Evolutionary conservation across 30 jellyfish, hydroid and myxozoan species (phyloP), one percentile per base, ranked within the genome.

Genomic region (Sanderia malayensis): DNA sequence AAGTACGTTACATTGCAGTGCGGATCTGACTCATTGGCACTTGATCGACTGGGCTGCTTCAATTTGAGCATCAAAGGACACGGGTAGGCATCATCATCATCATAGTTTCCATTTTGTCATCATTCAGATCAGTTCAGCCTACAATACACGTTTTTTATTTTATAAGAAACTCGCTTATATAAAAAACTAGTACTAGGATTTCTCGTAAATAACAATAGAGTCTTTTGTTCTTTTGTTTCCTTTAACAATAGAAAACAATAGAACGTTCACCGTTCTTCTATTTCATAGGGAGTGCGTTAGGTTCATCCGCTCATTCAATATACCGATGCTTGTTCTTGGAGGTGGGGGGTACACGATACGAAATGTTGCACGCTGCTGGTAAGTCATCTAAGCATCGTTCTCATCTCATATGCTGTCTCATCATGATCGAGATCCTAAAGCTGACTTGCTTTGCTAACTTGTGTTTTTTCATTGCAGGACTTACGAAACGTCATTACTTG

Each of bases 291-390:
- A 90, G 49, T 93, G 99, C 75, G 99, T 93, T 26, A 77, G 81
- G 2, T 86, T 65, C 75, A 96, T 93, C 47, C 74, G 93, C 21
- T 79, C 96, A 4, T 86, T 93, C 73, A 86, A 93, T 52, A 70
- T 93, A 30, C 99, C 99, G 1, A 52, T 93, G 94, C 84, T 93
- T 28, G 96, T 93, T 27, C 87, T 93, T 47, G 99, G 99, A 27
- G 99, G 99, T 34, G 99, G 99, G 7, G 99, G 99, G 4, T 93
- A 93, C 64, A 85, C 99, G 32, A 93, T 93, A 34, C 90, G 96
- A 20, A 93, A 93, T 58, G 99, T 93, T 31, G 88, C 99, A 8
- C 89, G 99, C 11, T 93, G 99, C 33, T 93, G 99, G 99, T 46
- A 72, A 34, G 94, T 67, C 49, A 15, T n/a, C 21, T 0, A 2